These are phyloP conservation scores for Harpagoxenus sublaevis DNA, from an alignment of 2,888 invertebrate genomes.

Conservation along the genomic window DNA sequence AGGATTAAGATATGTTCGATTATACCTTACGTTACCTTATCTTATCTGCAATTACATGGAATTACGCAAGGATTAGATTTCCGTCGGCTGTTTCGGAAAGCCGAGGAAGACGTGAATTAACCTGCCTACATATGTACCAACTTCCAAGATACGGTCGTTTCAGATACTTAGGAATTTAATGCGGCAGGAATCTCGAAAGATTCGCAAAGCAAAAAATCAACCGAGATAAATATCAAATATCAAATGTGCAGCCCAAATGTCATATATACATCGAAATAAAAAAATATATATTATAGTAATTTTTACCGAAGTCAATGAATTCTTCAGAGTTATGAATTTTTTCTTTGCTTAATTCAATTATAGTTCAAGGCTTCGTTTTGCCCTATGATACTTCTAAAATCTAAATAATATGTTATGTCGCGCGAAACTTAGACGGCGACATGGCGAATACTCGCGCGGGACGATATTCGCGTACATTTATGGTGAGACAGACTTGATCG, in stretches of 20 bases:
- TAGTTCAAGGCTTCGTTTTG: neutral
- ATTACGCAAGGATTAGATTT: constrained; percentile 65
- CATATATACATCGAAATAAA: neutral
- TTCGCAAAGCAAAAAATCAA: neutral
- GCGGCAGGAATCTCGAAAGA: neutral
- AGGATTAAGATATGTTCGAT: neutral
- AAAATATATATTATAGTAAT: neutral
- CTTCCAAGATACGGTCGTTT: constrained; percentile 11
- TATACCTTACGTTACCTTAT: constrained; percentile 25
- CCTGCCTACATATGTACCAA: neutral
- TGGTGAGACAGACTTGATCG: constrained; percentile 61
- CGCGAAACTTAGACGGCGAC: neutral
- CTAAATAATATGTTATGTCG: neutral
- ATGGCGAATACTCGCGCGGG: neutral
- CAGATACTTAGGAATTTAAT: constrained; percentile 7
- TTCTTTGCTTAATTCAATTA: neutral
- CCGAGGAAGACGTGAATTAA: constrained; percentile 46
- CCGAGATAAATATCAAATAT: neutral
- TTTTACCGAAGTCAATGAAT: neutral
- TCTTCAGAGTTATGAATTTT: neutral
- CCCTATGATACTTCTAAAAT: neutral
- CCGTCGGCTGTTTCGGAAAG: constrained; percentile 43
- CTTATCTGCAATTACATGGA: constrained; percentile 65
- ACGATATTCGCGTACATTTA: constrained; percentile 64
- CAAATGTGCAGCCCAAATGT: neutral